Evolutionary conservation across 2,888 invertebrate genomes (phyloP).

Genomic region (Zele albiditarsus): DNA sequence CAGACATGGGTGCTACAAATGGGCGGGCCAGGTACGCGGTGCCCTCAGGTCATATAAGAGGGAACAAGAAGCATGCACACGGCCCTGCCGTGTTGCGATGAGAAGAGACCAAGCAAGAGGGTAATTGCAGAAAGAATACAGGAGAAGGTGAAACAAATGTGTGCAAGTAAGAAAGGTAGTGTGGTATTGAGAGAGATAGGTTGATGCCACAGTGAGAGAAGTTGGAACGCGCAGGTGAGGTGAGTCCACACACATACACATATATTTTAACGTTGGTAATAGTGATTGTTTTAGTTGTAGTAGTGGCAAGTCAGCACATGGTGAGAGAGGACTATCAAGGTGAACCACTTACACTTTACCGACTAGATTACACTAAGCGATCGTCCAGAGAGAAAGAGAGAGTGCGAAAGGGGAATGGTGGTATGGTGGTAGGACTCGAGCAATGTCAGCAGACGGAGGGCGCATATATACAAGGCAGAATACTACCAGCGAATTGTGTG

Average conservation of each 20-base stretch:
- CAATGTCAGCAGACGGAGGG: conserved; percentile 20
- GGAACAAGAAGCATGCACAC: conserved; percentile 57
- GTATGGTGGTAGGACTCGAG: conserved; percentile 1
- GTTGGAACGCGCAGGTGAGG: conserved; percentile 43
- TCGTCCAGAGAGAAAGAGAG: conserved; percentile 50
- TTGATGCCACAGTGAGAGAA: conserved; percentile 18
- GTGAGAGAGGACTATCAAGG: conserved; percentile 65
- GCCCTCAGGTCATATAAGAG: conserved; percentile 65
- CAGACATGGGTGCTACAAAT: conserved; percentile 70
- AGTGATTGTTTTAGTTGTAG: conserved; percentile 27
- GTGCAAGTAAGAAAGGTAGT: conserved; percentile 32
- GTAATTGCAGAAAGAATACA: conserved; percentile 22
- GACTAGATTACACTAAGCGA: conserved; percentile 71
- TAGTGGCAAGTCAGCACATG: conserved; percentile 49
- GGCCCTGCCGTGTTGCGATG: conserved; percentile 58
- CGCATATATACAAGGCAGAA: conserved; percentile 10
- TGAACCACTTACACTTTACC: conserved; percentile 70
- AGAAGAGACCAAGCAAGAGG: conserved; percentile 33
- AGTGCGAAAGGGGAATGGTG: conserved; percentile 12
- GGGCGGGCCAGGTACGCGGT: conserved; percentile 66
- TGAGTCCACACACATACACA: conserved; percentile 31
- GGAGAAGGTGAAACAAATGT: conserved; percentile 38
- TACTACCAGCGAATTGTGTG: neutral
- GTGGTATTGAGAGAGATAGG: too few species aligned
- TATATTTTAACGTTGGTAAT: conserved; percentile 32